Percentiles rank a stretch among this genome's conserved stretches.
Evolutionary conservation across 2,888 invertebrate genomes (phyloP).

Genomic region (Nasonia oneida): DNA sequence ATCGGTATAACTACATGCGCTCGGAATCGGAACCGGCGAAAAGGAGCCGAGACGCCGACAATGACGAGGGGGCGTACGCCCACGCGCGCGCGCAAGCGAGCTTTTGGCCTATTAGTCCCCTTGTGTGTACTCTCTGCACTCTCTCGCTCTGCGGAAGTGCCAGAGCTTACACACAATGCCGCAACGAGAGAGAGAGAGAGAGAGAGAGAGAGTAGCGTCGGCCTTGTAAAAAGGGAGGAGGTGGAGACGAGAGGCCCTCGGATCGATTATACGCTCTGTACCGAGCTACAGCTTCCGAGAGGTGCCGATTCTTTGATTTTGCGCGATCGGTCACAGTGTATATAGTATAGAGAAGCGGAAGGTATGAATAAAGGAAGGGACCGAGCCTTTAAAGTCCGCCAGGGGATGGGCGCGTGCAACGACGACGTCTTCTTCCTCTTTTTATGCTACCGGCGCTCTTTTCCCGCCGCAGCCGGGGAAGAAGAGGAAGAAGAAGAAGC

Average conservation of each 20-base stretch:
- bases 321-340: slow-evolving; percentile 32
- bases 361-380: neutral
- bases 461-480: neutral
- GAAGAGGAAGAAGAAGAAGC: neutral
- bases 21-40: neutral
- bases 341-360: neutral
- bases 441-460: neutral
- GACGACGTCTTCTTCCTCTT: slow-evolving; percentile 7
- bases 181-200: slow-evolving; percentile 6
- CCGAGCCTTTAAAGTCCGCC: slow-evolving; percentile 51
- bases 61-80: slow-evolving; percentile 51
- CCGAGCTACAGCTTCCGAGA: neutral
- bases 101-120: slow-evolving; percentile 48
- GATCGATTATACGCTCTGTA: slow-evolving; percentile 50
- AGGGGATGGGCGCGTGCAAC: neutral
- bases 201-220: neutral
- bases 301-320: slow-evolving; percentile 43
- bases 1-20: neutral
- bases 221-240: slow-evolving; percentile 34
- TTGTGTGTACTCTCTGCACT: neutral
- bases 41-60: slow-evolving; percentile 44
- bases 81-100: slow-evolving; percentile 41
- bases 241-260: slow-evolving; percentile 21
- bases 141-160: slow-evolving; percentile 45
- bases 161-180: slow-evolving; percentile 45